Percentiles rank a stretch among this genome's conserved stretches.
These are phyloP conservation scores for Parnassius smintheus DNA, from an alignment of 2,888 invertebrate genomes.

Conservation along the genomic window DNA sequence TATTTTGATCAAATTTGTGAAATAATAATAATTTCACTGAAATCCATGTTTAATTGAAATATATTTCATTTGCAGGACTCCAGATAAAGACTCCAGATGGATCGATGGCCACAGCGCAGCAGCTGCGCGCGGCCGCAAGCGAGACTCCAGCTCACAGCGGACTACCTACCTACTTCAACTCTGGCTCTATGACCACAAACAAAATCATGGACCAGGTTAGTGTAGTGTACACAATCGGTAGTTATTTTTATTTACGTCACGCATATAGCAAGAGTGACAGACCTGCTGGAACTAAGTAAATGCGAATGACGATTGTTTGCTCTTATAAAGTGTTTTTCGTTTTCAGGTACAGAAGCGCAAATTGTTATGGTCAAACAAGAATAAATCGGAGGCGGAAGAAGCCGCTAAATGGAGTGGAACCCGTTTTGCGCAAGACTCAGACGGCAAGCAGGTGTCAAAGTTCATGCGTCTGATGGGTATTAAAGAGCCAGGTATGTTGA, in stretches of 20 bases:
- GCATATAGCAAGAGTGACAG: no score
- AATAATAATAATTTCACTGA: background rate
- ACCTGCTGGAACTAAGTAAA: no score
- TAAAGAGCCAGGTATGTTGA: slow-evolving; percentile 78
- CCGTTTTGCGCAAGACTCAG: slow-evolving; percentile 93
- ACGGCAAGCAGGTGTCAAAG: slow-evolving; percentile 95
- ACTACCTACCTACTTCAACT: slow-evolving; percentile 87
- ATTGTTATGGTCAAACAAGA: slow-evolving; percentile 93
- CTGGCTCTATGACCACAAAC: slow-evolving; percentile 87
- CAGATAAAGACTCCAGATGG: slow-evolving; percentile 79
- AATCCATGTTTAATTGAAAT: no score
- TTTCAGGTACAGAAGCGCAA: slow-evolving; percentile 91
- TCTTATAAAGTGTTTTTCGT: slow-evolving; percentile 1
- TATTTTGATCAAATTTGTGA: no score
- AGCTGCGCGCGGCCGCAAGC: slow-evolving; percentile 73
- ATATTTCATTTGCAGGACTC: slow-evolving; percentile 48
- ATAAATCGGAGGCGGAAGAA: slow-evolving; percentile 70
- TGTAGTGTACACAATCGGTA: background rate
- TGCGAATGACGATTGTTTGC: background rate
- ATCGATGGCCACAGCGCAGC: slow-evolving; percentile 79
- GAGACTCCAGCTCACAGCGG: slow-evolving; percentile 41
- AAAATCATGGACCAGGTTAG: slow-evolving; percentile 90
- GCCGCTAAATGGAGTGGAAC: slow-evolving; percentile 89
- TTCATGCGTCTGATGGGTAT: slow-evolving; percentile 99
- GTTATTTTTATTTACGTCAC: no score